These are phyloP conservation scores for Silurus aristotelis DNA, from an alignment of 2,797 vertebrate genomes.

Conservation along the genomic window DNA sequence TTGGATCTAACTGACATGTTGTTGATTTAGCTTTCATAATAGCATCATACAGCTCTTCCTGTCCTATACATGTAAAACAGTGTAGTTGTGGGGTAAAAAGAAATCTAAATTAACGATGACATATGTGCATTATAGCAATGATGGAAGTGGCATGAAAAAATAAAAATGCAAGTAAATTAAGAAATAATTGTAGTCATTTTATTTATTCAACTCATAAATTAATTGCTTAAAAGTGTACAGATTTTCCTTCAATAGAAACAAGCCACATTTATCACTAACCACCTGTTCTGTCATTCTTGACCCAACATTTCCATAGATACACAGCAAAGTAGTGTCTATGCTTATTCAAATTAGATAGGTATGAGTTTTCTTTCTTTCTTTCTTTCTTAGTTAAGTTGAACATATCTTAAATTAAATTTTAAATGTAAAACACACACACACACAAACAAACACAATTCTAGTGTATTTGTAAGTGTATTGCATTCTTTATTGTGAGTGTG, in stretches of 20 bases:
- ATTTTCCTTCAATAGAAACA: neutral
- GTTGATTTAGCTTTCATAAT: too few relatives aligned
- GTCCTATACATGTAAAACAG: too few relatives aligned
- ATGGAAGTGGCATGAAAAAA: neutral
- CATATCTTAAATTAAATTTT: too few relatives aligned
- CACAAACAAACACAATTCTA: too few relatives aligned
- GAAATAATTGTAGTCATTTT: too few relatives aligned
- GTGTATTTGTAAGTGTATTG: neutral
- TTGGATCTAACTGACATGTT: too few relatives aligned
- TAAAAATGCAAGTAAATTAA: too few relatives aligned
- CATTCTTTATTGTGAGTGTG: conserved; percentile 32
- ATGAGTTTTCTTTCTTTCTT: neutral
- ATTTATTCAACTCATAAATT: neutral
- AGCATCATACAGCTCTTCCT: too few relatives aligned
- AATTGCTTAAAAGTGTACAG: neutral
- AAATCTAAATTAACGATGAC: neutral
- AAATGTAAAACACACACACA: too few relatives aligned
- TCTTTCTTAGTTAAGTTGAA: too few relatives aligned
- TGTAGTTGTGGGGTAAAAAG: too few relatives aligned
- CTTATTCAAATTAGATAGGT: neutral
- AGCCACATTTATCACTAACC: neutral
- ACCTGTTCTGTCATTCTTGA: neutral
- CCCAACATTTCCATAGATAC: neutral
- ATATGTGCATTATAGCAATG: neutral
- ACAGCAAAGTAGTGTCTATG: neutral